Evolutionary conservation across 2,113 vertebrate genomes (phyloP).

Genomic region (Rhagologus leucostigma): DNA sequence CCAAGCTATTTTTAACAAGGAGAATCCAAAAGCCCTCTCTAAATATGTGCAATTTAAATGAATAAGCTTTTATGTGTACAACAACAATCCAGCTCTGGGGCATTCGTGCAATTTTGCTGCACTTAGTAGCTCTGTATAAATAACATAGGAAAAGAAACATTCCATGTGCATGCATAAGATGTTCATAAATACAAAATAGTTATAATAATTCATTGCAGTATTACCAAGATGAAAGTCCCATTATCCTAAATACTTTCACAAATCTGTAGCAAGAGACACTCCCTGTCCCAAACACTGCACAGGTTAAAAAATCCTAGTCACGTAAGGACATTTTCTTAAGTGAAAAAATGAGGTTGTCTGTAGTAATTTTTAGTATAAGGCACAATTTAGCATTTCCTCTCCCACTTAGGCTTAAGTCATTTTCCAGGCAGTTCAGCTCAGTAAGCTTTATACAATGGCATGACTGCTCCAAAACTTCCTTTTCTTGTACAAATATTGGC

Average conservation of each 20-base stretch:
- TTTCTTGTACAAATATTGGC: not conserved
- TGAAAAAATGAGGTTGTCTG: not conserved
- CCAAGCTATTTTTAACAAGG: slow-evolving; percentile 3
- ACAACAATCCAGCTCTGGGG: slow-evolving; percentile 9
- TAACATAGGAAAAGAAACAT: not conserved
- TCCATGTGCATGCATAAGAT: not conserved
- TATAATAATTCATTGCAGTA: not conserved
- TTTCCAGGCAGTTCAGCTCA: not conserved
- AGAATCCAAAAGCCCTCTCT: slow-evolving; percentile 13
- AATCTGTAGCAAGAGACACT: not conserved
- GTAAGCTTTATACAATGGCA: not conserved
- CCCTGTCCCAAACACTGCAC: not conserved
- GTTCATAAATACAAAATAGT: not conserved
- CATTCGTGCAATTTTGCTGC: slow-evolving; percentile 2
- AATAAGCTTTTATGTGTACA: slow-evolving; percentile 16
- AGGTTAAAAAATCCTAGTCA: not conserved
- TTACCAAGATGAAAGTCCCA: not conserved
- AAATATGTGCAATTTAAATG: slow-evolving; percentile 8
- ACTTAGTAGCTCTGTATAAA: not conserved
- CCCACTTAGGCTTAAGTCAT: not conserved
- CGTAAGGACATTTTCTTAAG: not conserved
- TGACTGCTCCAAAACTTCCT: not conserved
- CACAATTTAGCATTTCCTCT: not conserved
- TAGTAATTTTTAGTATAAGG: not conserved
- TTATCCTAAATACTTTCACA: not conserved